Evolutionary conservation across 2,797 vertebrate genomes (phyloP).

Genomic region (Gymnothorax reevesii): DNA sequence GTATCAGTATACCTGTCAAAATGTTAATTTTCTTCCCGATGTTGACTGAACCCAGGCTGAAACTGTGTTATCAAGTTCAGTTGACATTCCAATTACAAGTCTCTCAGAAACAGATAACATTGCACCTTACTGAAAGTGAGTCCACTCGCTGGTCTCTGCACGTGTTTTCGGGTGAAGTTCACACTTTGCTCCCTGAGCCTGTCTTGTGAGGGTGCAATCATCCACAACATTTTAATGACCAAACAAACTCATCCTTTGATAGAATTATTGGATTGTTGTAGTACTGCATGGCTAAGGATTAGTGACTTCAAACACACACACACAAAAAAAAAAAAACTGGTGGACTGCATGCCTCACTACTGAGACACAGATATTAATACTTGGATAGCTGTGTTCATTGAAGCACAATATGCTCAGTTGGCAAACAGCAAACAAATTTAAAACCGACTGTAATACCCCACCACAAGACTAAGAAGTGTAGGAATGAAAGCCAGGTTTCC

Average conservation of each 20-base stretch:
- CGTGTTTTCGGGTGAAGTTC: constrained; percentile 29
- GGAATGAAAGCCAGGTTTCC: neutral
- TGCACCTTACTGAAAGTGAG: constrained; percentile 21
- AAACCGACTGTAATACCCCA: neutral
- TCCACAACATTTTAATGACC: constrained; percentile 2
- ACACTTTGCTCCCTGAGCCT: constrained; percentile 4
- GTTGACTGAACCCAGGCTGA: neutral
- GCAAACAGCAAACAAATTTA: neutral
- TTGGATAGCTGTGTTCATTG: neutral
- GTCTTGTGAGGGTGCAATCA: constrained; percentile 2
- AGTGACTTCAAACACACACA: neutral
- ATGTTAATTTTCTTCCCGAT: neutral
- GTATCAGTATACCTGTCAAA: neutral
- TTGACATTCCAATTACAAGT: neutral
- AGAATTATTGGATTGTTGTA: neutral
- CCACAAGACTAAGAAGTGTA: neutral
- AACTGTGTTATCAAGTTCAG: neutral
- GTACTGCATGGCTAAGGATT: neutral
- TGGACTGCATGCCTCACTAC: neutral
- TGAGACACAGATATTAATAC: neutral
- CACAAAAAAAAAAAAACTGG: neutral
- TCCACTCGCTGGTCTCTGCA: neutral
- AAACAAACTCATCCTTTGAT: constrained; percentile 1
- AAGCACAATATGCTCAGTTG: neutral
- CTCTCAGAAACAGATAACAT: constrained; percentile 15